These are phyloP conservation scores for Branchinecta sandiegonensis DNA, from an alignment of 2,888 invertebrate genomes.

Conservation along the genomic window DNA sequence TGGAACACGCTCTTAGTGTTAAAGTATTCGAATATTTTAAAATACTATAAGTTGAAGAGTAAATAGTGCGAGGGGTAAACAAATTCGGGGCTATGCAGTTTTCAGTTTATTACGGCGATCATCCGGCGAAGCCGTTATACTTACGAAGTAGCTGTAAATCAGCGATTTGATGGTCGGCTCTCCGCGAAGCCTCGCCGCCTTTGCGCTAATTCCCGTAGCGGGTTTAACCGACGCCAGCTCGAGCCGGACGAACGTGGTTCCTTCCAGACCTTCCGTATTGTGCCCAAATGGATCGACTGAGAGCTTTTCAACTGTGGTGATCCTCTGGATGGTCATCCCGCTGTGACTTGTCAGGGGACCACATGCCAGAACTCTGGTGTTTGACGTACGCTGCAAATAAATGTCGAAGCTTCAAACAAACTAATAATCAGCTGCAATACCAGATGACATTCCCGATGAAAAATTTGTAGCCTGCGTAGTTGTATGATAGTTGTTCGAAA, in stretches of 20 bases:
- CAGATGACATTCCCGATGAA: too few relatives aligned
- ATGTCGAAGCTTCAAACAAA: too few relatives aligned
- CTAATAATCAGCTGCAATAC: too few relatives aligned
- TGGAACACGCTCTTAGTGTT: too few relatives aligned
- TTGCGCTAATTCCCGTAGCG: neutral
- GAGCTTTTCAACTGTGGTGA: slow-evolving; percentile 5
- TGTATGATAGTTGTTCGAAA: too few relatives aligned
- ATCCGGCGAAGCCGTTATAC: neutral
- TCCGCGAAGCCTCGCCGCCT: neutral
- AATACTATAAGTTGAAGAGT: too few relatives aligned
- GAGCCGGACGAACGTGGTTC: neutral
- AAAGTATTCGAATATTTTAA: too few relatives aligned
- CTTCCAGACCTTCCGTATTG: neutral
- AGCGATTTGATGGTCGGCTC: neutral
- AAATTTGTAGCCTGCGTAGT: too few relatives aligned
- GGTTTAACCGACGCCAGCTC: neutral
- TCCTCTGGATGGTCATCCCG: neutral
- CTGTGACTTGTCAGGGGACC: neutral
- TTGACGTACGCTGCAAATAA: neutral
- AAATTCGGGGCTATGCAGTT: too few relatives aligned
- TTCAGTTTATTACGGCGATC: too few relatives aligned
- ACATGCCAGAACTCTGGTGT: neutral
- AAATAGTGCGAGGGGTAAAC: too few relatives aligned
- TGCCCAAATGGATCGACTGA: neutral
- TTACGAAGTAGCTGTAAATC: neutral